Percentiles rank a stretch among this genome's conserved stretches.
Conservation (phyloP, 2,113 vertebrate species). For the Gymnarchus niloticus region DNA sequence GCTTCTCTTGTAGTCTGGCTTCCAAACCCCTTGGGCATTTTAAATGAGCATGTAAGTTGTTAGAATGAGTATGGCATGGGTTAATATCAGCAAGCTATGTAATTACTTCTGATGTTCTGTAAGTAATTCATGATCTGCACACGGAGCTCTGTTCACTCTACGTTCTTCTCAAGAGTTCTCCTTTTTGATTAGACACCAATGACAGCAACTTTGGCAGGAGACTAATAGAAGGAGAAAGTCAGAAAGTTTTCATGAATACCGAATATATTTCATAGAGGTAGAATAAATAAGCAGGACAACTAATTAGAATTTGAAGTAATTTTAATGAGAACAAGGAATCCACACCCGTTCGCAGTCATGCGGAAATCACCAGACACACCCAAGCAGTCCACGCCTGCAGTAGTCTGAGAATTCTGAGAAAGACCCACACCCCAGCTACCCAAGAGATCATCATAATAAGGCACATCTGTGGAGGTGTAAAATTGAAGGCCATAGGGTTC, state of each 20-base stretch:
- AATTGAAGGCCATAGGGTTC: not conserved
- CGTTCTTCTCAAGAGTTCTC: not conserved
- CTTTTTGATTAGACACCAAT: not conserved
- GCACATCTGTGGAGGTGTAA: not conserved
- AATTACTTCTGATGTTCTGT: not conserved
- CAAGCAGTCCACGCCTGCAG: not conserved
- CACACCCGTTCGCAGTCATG: not conserved
- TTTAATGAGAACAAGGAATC: not conserved
- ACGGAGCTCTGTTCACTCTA: not conserved
- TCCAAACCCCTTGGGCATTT: not conserved
- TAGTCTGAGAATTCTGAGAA: not conserved
- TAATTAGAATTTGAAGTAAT: not conserved
- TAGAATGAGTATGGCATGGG: not conserved
- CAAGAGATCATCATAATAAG: not conserved
- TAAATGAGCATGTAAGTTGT: not conserved
- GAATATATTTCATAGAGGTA: not conserved
- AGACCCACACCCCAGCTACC: not conserved
- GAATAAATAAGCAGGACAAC: not conserved
- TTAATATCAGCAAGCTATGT: not conserved
- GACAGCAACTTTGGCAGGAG: not conserved
- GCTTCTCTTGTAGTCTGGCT: not conserved
- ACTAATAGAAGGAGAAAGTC: no score
- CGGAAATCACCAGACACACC: not conserved
- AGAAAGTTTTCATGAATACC: not conserved
- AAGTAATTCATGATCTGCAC: not conserved